Evolutionary conservation across 37 sponge, comb jelly and placozoan species (phyloP).

Genomic region (Chondrosia reniformis): DNA sequence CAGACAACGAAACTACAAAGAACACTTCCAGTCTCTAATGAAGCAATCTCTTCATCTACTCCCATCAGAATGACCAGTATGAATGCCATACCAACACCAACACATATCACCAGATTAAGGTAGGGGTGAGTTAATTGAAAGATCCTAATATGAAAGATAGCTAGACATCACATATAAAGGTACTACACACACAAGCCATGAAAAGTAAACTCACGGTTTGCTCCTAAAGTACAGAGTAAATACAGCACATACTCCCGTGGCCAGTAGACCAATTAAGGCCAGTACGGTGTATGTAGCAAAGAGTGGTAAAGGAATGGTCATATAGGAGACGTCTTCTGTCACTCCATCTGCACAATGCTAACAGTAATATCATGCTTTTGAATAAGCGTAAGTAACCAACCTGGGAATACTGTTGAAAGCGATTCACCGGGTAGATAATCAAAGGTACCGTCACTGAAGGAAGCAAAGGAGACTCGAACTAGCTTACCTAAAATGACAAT

Average conservation of each 20-base stretch:
- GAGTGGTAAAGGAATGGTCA: constrained; percentile 13
- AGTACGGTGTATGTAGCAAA: constrained; percentile 4
- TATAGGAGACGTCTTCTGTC: not conserved
- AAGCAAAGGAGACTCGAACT: not conserved
- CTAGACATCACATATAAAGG: not conserved
- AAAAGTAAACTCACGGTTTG: not conserved
- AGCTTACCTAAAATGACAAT: not conserved
- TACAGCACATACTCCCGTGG: not conserved
- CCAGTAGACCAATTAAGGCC: not conserved
- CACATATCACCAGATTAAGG: constrained; percentile 1
- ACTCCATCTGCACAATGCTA: not conserved
- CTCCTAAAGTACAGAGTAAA: not conserved
- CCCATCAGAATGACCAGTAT: constrained; percentile 8
- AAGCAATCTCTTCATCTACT: not conserved
- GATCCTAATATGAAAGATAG: too few species aligned
- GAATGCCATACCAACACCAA: constrained; percentile 12
- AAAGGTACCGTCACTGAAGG: not conserved
- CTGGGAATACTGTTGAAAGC: not conserved
- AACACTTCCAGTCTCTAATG: not conserved
- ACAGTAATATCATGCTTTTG: too few species aligned
- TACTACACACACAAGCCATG: not conserved
- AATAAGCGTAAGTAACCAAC: too few species aligned
- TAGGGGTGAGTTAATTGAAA: not conserved
- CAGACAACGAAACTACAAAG: constrained; percentile 2
- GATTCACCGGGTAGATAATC: not conserved